phyloP scores from a whole-genome alignment of 1,140 invertebrate genomes.

The Macrosteles quadrilineatus region DNA sequence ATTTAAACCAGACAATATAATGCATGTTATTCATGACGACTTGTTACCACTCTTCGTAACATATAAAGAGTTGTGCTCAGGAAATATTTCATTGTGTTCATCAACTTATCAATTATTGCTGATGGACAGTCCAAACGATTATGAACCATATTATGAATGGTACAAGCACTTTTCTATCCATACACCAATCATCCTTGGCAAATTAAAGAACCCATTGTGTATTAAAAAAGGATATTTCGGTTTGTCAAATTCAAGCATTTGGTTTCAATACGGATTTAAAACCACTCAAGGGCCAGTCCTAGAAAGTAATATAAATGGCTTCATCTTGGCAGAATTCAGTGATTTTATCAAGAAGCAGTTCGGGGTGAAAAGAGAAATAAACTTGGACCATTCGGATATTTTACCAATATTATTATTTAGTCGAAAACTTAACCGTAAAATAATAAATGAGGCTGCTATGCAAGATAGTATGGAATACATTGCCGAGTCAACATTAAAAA shows the following conservation, averaged over 20 bases:
- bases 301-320: conserved; percentile 31
- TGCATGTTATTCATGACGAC: conserved; percentile 62
- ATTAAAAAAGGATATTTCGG: conserved; percentile 51
- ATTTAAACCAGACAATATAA: conserved; percentile 60
- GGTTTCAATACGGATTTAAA: conserved; percentile 59
- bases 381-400: not conserved
- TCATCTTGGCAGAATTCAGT: conserved; percentile 39
- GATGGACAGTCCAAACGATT: conserved; percentile 36
- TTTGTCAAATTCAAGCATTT: conserved; percentile 49
- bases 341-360: conserved; percentile 35
- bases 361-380: conserved; percentile 19
- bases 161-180: conserved; percentile 39
- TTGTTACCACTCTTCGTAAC: conserved; percentile 54
- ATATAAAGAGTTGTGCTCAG: conserved; percentile 44
- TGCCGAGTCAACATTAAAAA: conserved; percentile 6
- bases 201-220: conserved; percentile 43
- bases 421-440: conserved; percentile 52
- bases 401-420: conserved; percentile 48
- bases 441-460: conserved; percentile 54
- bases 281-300: conserved; percentile 50
- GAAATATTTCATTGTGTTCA: conserved; percentile 44
- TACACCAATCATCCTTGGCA: conserved; percentile 31
- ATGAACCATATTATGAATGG: conserved; percentile 36
- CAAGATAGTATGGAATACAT: conserved; percentile 34
- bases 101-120: conserved; percentile 38